Conservation (phyloP, 2,888 invertebrate species). For the Gari tellinella region DNA sequence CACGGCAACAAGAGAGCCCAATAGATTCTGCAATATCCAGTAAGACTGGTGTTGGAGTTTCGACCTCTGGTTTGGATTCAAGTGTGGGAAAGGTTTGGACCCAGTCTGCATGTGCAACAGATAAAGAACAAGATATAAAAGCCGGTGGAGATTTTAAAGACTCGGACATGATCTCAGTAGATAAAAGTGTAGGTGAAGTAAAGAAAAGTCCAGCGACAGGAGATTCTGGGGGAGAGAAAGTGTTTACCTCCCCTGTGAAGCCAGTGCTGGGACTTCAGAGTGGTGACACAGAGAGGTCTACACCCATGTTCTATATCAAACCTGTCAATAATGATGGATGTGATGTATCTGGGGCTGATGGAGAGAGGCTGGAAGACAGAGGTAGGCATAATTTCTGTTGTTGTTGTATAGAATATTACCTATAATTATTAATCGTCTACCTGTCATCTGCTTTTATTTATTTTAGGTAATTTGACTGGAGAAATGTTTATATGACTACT, state of each 20-base stretch:
- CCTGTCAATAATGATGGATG: slow-evolving; percentile 81
- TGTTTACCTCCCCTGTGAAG: slow-evolving; percentile 46
- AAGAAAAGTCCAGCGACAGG: neutral
- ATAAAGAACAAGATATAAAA: slow-evolving; percentile 20
- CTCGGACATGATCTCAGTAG: slow-evolving; percentile 12
- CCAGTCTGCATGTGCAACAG: slow-evolving; percentile 10
- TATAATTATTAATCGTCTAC: too few relatives aligned
- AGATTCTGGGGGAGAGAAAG: slow-evolving; percentile 16
- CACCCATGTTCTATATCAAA: slow-evolving; percentile 80
- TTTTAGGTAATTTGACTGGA: too few relatives aligned
- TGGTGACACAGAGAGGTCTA: slow-evolving; percentile 70
- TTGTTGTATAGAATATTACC: neutral
- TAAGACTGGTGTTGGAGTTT: neutral
- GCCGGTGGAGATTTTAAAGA: neutral
- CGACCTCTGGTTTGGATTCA: neutral
- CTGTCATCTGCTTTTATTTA: too few relatives aligned
- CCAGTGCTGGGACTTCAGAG: slow-evolving; percentile 67
- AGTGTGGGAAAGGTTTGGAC: neutral
- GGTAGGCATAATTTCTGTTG: slow-evolving; percentile 55
- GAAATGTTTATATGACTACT: too few relatives aligned
- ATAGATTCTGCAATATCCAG: neutral
- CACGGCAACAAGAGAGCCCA: slow-evolving; percentile 1
- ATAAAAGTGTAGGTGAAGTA: slow-evolving; percentile 30
- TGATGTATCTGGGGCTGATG: slow-evolving; percentile 70
- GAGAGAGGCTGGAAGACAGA: slow-evolving; percentile 79